Percentiles rank a stretch among this genome's conserved stretches.
These are phyloP conservation scores for Ammodytes dubius DNA, from an alignment of 2,113 vertebrate species.

Conservation along the genomic window DNA sequence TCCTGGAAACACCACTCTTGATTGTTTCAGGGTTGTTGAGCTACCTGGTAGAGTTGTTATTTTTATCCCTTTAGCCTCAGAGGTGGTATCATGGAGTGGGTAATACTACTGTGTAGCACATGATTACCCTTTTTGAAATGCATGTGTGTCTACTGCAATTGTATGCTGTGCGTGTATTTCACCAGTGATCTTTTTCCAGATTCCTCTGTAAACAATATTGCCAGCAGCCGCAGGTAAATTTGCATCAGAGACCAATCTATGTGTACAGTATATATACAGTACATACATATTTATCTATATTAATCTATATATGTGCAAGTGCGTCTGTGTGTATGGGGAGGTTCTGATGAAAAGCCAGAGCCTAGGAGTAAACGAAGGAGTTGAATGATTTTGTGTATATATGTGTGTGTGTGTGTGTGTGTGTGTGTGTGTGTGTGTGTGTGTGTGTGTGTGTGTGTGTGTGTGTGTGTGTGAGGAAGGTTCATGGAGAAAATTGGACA, in stretches of 20 bases:
- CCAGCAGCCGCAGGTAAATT: conserved; percentile 8
- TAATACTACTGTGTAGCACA: conserved; percentile 19
- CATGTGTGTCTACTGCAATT: not conserved
- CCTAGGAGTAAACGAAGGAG: not conserved
- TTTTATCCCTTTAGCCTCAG: conserved; percentile 30
- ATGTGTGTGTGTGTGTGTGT: conserved; percentile 9
- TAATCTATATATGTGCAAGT: no score
- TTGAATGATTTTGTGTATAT: conserved; percentile 22
- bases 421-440: conserved; percentile 8
- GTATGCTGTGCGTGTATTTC: conserved; percentile 10
- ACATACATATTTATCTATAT: no score
- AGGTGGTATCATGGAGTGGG: conserved; percentile 3
- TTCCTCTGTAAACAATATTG: not conserved
- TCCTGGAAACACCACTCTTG: conserved; percentile 26
- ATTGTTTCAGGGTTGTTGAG: conserved; percentile 43
- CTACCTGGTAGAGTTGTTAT: conserved; percentile 35
- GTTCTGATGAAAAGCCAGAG: conserved; percentile 7
- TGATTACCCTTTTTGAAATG: conserved; percentile 10
- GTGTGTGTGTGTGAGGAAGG: conserved; percentile 25
- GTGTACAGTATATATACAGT: not conserved
- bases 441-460: conserved; percentile 22
- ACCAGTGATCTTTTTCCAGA: not conserved
- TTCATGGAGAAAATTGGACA: conserved; percentile 41
- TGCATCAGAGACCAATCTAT: not conserved
- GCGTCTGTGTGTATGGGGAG: not conserved